Evolutionary conservation across 1,140 invertebrate genomes (phyloP).

Genomic region (Zaprionus inermis): DNA sequence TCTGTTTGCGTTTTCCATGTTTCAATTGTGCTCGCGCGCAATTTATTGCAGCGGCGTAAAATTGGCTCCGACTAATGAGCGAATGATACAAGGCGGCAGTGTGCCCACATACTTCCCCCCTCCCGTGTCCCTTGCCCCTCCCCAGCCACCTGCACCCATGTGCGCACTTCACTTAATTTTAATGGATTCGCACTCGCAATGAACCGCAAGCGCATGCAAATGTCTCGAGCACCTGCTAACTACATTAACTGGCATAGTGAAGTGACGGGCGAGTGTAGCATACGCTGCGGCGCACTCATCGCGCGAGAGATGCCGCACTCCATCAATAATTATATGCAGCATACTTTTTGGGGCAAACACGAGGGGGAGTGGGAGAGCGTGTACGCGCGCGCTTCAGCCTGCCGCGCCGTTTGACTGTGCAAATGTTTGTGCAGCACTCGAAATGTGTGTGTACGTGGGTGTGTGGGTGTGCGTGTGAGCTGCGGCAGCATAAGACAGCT

Average conservation of each 20-base stretch:
- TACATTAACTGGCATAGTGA: constrained; percentile 73
- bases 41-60: constrained; percentile 65
- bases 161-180: constrained; percentile 66
- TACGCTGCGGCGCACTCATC: constrained; percentile 49
- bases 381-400: neutral
- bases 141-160: too few relatives aligned
- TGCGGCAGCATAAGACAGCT: constrained; percentile 63
- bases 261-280: neutral
- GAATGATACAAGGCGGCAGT: constrained; percentile 53
- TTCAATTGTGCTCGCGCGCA: constrained; percentile 23
- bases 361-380: too few relatives aligned
- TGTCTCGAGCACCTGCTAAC: constrained; percentile 79
- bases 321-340: constrained; percentile 81
- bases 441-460: constrained; percentile 39
- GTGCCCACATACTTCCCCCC: neutral
- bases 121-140: neutral
- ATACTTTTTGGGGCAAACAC: constrained; percentile 70
- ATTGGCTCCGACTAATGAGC: constrained; percentile 62
- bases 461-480: constrained; percentile 22
- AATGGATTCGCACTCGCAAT: constrained; percentile 80
- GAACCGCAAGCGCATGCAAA: constrained; percentile 81
- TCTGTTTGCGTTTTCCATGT: constrained; percentile 20
- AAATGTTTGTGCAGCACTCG: constrained; percentile 76
- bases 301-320: constrained; percentile 47
- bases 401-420: constrained; percentile 70